Conservation (phyloP, 2,113 vertebrate genomes). For the Trichomycterus rosablanca region DNA sequence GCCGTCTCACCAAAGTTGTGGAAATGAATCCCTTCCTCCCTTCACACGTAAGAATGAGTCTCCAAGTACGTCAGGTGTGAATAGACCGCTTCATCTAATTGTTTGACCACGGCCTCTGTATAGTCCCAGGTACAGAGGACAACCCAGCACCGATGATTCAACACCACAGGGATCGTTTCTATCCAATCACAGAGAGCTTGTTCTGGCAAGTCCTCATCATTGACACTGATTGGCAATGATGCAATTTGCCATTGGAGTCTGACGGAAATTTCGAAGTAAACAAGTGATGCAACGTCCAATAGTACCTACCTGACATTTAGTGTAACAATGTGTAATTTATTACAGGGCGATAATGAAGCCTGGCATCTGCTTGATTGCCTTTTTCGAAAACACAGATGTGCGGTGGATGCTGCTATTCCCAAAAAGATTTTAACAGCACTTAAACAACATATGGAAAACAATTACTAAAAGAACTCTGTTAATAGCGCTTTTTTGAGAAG, state of each 20-base stretch:
- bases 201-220: slow-evolving; percentile 52
- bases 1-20: not conserved
- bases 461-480: too few species aligned
- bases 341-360: slow-evolving; percentile 48
- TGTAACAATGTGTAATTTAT: slow-evolving; percentile 63
- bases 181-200: slow-evolving; percentile 56
- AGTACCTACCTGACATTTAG: slow-evolving; percentile 61
- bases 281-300: slow-evolving; percentile 74
- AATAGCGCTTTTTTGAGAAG: too few species aligned
- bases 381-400: slow-evolving; percentile 23
- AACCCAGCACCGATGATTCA: slow-evolving; percentile 52
- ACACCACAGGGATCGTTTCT: slow-evolving; percentile 53
- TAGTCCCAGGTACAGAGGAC: slow-evolving; percentile 25
- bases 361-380: slow-evolving; percentile 2
- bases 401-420: not conserved
- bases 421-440: not conserved
- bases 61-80: not conserved
- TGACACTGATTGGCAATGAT: slow-evolving; percentile 65
- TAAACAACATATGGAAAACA: too few species aligned
- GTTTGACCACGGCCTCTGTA: not conserved
- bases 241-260: slow-evolving; percentile 63
- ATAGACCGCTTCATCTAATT: not conserved
- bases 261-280: slow-evolving; percentile 71
- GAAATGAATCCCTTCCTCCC: not conserved
- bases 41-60: not conserved